Percentiles rank a stretch among this genome's conserved stretches.
Evolutionary conservation across 2,797 vertebrate species (phyloP).

Genomic region (Spea hammondii): DNA sequence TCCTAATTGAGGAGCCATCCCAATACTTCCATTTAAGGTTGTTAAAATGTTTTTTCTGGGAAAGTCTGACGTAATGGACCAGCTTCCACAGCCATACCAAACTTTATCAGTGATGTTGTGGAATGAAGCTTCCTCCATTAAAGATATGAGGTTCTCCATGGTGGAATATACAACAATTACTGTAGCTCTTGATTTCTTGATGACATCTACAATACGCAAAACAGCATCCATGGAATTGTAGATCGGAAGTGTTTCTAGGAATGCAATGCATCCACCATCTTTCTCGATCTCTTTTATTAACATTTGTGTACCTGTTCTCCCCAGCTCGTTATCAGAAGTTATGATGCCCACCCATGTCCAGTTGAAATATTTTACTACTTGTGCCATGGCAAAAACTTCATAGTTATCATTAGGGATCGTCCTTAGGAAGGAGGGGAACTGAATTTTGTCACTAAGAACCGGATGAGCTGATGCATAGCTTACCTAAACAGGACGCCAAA

Average conservation of each 20-base stretch:
- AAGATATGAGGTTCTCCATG: conserved; percentile 42
- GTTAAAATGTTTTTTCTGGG: conserved; percentile 26
- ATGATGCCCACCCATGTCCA: conserved; percentile 50
- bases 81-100: conserved; percentile 38
- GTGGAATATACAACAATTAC: conserved; percentile 47
- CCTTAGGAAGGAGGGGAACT: conserved; percentile 46
- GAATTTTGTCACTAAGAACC: conserved; percentile 30
- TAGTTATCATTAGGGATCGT: conserved; percentile 41
- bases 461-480: conserved; percentile 45
- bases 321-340: conserved; percentile 44
- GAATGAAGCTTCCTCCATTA: conserved; percentile 41
- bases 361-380: conserved; percentile 36
- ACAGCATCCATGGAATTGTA: conserved; percentile 34
- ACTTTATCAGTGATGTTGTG: conserved; percentile 45
- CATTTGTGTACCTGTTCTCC: conserved; percentile 33
- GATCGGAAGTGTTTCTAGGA: conserved; percentile 34
- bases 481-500: conserved; percentile 12
- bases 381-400: conserved; percentile 40
- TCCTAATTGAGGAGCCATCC: conserved; percentile 24
- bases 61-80: conserved; percentile 45
- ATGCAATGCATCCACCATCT: conserved; percentile 40
- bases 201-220: conserved; percentile 20
- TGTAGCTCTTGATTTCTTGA: conserved; percentile 41
- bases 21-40: conserved; percentile 45
- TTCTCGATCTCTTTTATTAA: conserved; percentile 35